Evolutionary conservation across 2,797 vertebrate genomes (phyloP).

Genomic region (Gouania willdenowi): DNA sequence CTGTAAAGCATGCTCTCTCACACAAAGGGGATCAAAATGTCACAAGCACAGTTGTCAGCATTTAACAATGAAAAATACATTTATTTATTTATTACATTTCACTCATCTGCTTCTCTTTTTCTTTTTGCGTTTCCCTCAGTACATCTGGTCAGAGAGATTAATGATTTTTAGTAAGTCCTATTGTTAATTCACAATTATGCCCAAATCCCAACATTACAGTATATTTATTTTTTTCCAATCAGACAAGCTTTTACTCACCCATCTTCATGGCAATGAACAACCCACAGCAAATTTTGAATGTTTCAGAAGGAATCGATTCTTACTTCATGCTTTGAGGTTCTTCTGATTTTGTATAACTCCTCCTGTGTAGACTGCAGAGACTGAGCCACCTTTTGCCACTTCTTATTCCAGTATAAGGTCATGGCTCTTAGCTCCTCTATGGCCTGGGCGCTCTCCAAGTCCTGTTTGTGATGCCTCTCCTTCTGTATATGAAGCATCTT

Average conservation of each 20-base stretch:
- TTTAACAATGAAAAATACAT: no score
- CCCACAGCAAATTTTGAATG: no score
- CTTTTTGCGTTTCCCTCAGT: slow-evolving; percentile 51
- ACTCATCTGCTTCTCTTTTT: slow-evolving; percentile 55
- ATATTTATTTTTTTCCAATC: no score
- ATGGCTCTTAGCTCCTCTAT: slow-evolving; percentile 58
- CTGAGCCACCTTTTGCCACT: slow-evolving; percentile 67
- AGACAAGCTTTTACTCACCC: no score
- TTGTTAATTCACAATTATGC: no score
- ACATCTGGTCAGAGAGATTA: no score
- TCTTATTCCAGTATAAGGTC: slow-evolving; percentile 67
- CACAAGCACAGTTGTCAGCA: neutral
- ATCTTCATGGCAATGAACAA: no score
- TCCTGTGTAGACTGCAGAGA: slow-evolving; percentile 59
- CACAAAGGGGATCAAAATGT: neutral
- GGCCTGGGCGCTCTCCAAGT: slow-evolving; percentile 27
- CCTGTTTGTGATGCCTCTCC: slow-evolving; percentile 41
- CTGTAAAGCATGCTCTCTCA: slow-evolving; percentile 54
- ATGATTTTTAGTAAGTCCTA: no score
- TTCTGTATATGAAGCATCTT: slow-evolving; percentile 30
- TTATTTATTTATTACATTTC: slow-evolving; percentile 41
- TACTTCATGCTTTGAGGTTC: slow-evolving; percentile 45
- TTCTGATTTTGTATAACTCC: slow-evolving; percentile 60
- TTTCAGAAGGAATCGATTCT: neutral
- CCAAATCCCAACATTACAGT: no score